Percentiles rank a stretch among this genome's conserved stretches.
Evolutionary conservation across 2,888 invertebrate genomes (phyloP).

Genomic region (Andricus quercusramuli): DNA sequence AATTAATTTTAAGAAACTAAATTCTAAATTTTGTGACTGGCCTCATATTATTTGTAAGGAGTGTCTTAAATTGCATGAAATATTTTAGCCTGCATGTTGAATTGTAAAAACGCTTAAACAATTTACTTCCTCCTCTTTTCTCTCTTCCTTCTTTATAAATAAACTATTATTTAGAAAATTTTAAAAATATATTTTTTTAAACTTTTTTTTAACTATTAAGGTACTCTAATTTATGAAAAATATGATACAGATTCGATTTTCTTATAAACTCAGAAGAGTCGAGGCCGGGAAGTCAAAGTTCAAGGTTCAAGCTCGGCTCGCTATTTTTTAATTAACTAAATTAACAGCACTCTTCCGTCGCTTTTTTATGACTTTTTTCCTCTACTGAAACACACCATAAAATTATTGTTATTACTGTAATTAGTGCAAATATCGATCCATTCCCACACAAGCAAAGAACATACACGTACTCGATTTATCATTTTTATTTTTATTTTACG

Average conservation of each 20-base stretch:
- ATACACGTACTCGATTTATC: slow-evolving; percentile 8
- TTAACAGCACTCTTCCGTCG: neutral
- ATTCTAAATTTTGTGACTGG: too few relatives aligned
- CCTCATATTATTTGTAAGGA: too few relatives aligned
- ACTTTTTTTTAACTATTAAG: neutral
- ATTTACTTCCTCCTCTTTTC: neutral
- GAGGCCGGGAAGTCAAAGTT: slow-evolving; percentile 28
- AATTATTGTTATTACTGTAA: neutral
- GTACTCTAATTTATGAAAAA: slow-evolving; percentile 16
- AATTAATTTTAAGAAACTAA: too few relatives aligned
- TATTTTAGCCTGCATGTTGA: neutral
- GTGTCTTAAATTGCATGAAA: too few relatives aligned
- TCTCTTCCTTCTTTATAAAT: neutral
- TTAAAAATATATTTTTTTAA: too few relatives aligned
- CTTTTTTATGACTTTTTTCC: slow-evolving; percentile 32
- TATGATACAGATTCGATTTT: slow-evolving; percentile 13
- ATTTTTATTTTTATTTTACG: slow-evolving; percentile 27
- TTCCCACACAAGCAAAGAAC: neutral
- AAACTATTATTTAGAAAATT: too few relatives aligned
- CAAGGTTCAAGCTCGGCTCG: slow-evolving; percentile 6
- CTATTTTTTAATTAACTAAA: slow-evolving; percentile 19
- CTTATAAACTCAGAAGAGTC: slow-evolving; percentile 27
- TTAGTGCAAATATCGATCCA: slow-evolving; percentile 5
- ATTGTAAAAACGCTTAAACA: neutral
- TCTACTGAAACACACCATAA: neutral